These are phyloP conservation scores for Muntiacus muntjak DNA, from an alignment of 2,113 vertebrate genomes.

Conservation along the genomic window DNA sequence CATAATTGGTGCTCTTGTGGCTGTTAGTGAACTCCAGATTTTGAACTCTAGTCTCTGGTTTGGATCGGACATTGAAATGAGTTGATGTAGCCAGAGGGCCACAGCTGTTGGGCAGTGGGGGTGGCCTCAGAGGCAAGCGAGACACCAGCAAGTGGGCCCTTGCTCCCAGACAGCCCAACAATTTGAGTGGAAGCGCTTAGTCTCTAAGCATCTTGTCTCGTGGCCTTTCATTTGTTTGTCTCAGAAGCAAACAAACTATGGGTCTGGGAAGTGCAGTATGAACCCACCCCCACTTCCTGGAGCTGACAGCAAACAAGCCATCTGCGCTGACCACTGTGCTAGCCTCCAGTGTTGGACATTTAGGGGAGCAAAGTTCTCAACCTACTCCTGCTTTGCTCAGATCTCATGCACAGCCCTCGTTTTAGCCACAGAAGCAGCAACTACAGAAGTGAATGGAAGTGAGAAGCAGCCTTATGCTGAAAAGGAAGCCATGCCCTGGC, in stretches of 20 bases:
- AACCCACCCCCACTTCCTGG: not conserved
- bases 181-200: not conserved
- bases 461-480: not conserved
- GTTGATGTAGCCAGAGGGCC: not conserved
- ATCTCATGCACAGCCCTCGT: not conserved
- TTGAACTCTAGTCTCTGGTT: not conserved
- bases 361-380: not conserved
- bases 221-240: not conserved
- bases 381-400: not conserved
- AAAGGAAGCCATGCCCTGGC: not conserved
- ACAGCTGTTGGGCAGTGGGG: too few species aligned
- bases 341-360: too few species aligned
- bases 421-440: fast-evolving
- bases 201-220: not conserved
- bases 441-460: fast-evolving
- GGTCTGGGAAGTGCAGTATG: not conserved
- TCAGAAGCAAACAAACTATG: not conserved
- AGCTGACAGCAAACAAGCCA: fast-evolving
- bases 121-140: too few species aligned
- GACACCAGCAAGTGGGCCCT: not conserved
- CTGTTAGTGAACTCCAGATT: not conserved
- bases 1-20: fast-evolving
- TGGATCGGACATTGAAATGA: not conserved
- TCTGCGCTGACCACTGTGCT: fast-evolving
- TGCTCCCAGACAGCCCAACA: not conserved